phyloP scores from a whole-genome alignment of 2,797 vertebrate species.

The Nyctibius grandis region DNA sequence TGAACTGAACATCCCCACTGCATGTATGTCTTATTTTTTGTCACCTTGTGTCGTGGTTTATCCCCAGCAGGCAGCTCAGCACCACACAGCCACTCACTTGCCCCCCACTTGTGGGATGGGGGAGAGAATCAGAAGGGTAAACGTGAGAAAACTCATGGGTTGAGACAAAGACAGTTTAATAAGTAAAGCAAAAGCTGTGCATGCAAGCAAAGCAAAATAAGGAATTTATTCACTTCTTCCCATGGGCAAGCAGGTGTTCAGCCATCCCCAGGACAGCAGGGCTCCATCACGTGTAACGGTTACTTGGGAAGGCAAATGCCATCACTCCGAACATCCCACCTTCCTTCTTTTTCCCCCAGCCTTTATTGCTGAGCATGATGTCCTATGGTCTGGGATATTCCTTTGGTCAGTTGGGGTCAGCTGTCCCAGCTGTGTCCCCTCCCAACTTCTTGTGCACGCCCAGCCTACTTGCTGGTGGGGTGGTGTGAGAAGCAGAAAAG shows the following conservation, averaged over 20 bases:
- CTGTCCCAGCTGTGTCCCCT: not conserved
- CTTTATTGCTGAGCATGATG: too few relatives aligned
- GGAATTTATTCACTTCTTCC: too few relatives aligned
- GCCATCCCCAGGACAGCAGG: not conserved
- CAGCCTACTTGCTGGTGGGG: fast-evolving
- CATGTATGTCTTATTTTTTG: not conserved
- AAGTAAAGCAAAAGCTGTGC: too few relatives aligned
- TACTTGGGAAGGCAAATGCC: not conserved
- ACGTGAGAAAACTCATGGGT: not conserved
- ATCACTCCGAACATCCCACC: fast-evolving
- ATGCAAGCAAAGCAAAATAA: too few relatives aligned
- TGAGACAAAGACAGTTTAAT: too few relatives aligned
- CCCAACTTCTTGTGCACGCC: fast-evolving
- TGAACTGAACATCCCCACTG: not conserved
- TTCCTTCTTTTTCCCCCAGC: too few relatives aligned
- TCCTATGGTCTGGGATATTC: not conserved
- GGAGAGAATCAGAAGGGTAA: not conserved
- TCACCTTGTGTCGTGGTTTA: not conserved
- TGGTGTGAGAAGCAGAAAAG: not conserved
- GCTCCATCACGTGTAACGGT: fast-evolving
- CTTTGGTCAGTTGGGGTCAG: not conserved
- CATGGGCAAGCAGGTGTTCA: not conserved
- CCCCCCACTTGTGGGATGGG: fast-evolving
- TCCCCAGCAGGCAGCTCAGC: fast-evolving
- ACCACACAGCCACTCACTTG: not conserved